Evolutionary conservation across 2,113 vertebrate species (phyloP).

Genomic region (Empidonax alnorum): DNA sequence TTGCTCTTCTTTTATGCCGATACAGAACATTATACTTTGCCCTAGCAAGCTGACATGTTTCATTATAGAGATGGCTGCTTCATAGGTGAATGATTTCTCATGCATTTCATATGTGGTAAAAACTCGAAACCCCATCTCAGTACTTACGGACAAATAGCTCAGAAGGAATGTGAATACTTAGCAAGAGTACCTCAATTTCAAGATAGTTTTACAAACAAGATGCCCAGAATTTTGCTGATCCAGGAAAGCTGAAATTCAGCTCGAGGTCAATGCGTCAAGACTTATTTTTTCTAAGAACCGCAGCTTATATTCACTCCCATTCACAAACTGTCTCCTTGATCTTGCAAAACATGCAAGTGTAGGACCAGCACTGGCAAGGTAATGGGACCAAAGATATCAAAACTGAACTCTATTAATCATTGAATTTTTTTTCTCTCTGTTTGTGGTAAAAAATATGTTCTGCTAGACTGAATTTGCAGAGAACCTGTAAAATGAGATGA

Average conservation of each 20-base stretch:
- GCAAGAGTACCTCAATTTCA: background rate
- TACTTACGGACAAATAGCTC: background rate
- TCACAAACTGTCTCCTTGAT: background rate
- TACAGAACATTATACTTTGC: background rate
- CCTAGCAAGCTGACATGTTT: background rate
- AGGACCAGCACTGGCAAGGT: background rate
- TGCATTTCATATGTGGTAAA: background rate
- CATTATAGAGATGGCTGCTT: background rate
- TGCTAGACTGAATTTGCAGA: background rate
- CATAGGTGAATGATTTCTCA: background rate
- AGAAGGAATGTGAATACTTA: constrained; percentile 23
- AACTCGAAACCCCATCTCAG: constrained; percentile 9
- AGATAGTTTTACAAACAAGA: background rate
- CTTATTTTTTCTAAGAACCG: background rate
- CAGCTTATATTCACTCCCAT: background rate
- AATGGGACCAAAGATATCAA: background rate
- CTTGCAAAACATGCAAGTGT: background rate
- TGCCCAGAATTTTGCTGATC: constrained; percentile 20
- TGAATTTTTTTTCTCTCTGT: background rate
- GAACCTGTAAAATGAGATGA: background rate
- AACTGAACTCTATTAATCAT: background rate
- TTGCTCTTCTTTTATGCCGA: background rate
- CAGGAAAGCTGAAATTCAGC: constrained; percentile 16
- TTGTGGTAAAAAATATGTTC: background rate
- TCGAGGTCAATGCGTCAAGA: background rate